Percentiles rank a stretch among this genome's conserved stretches.
Evolutionary conservation across 2,113 vertebrate species (phyloP).

Genomic region (Indri indri): DNA sequence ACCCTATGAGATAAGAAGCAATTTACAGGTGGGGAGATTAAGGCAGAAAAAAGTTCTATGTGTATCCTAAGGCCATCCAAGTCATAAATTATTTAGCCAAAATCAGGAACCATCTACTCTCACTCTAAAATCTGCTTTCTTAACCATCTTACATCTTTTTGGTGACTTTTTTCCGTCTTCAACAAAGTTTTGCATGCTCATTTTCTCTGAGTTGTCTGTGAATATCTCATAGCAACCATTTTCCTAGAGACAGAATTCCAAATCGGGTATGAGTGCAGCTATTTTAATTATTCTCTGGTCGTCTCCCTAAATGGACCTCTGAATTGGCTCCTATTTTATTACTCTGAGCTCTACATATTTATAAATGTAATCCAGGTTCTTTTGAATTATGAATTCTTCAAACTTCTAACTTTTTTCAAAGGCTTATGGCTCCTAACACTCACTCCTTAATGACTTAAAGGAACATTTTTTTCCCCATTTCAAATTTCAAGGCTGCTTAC

Average conservation of each 20-base stretch:
- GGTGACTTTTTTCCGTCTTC: background rate
- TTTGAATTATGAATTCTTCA: conserved; percentile 57
- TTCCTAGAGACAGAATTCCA: conserved; percentile 42
- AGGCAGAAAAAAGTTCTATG: background rate
- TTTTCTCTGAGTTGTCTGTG: conserved; percentile 28
- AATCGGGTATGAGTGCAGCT: conserved; percentile 34
- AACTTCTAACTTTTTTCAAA: conserved; percentile 41
- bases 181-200: background rate
- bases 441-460: conserved; percentile 51
- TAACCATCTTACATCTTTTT: background rate
- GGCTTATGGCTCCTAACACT: conserved; percentile 7
- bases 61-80: background rate
- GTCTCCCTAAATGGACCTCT: conserved; percentile 34
- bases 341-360: conserved; percentile 32
- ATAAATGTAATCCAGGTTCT: conserved; percentile 38
- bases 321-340: conserved; percentile 25
- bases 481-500: conserved; percentile 62
- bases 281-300: conserved; percentile 60
- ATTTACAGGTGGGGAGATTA: background rate
- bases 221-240: background rate
- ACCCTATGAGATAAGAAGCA: background rate
- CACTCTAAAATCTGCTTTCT: background rate
- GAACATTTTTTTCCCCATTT: conserved; percentile 56
- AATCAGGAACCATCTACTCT: background rate
- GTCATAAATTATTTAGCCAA: background rate